These are phyloP conservation scores for Agrilus biguttatus DNA, from an alignment of 2,888 invertebrate genomes.

Conservation along the genomic window DNA sequence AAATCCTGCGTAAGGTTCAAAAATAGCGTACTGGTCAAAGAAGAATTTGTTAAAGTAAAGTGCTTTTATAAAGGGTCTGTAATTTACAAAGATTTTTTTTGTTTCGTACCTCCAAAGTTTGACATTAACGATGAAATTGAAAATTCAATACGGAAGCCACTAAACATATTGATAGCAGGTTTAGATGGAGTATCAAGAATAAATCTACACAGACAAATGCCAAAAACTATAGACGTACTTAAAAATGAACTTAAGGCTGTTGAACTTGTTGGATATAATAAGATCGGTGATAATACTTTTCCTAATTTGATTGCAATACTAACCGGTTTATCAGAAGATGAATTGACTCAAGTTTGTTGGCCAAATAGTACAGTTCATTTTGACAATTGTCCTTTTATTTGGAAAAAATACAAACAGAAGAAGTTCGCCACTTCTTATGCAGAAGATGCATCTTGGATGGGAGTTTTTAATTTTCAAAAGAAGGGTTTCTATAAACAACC, in stretches of 20 bases:
- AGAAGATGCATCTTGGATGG: constrained; percentile 69
- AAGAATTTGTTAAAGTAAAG: constrained; percentile 55
- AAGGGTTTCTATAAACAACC: constrained; percentile 65
- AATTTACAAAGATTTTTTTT: constrained; percentile 54
- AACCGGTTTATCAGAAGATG: constrained; percentile 52
- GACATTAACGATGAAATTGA: constrained; percentile 1
- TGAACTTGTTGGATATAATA: constrained; percentile 79
- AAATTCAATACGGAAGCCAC: constrained; percentile 15
- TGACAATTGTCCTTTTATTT: constrained; percentile 70
- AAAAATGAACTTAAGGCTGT: constrained; percentile 45
- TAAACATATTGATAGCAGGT: constrained; percentile 68
- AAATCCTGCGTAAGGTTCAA: constrained; percentile 36
- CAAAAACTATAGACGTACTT: constrained; percentile 48
- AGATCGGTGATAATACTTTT: constrained; percentile 89
- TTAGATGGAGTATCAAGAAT: constrained; percentile 75
- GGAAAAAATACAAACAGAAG: constrained; percentile 59
- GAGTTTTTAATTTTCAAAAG: constrained; percentile 68
- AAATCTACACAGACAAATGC: constrained; percentile 76
- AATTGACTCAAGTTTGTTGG: constrained; percentile 52
- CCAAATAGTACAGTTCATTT: constrained; percentile 36
- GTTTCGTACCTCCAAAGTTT: constrained; percentile 41
- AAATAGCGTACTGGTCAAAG: constrained; percentile 29
- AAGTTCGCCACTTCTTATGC: constrained; percentile 68
- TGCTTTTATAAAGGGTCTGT: constrained; percentile 37
- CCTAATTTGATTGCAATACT: constrained; percentile 76